phyloP scores from a whole-genome alignment of 1,140 invertebrate genomes.

The Geopemphigus sp. region DNA sequence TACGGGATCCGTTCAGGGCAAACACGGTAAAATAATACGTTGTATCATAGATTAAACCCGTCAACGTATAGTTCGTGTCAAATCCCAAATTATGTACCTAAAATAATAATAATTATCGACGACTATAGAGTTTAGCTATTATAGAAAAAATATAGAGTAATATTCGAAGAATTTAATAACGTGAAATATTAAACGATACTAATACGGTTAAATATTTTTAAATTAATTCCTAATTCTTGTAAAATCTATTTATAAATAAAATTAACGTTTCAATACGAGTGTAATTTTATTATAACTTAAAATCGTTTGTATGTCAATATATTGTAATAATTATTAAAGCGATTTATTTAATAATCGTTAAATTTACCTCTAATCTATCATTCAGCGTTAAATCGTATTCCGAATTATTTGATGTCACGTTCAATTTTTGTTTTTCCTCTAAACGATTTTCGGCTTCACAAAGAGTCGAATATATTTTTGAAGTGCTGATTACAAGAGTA shows the following conservation, averaged over 20 bases:
- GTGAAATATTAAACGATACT: no score
- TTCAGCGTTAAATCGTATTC: not conserved
- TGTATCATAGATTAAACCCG: slow-evolving; percentile 59
- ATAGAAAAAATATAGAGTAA: no score
- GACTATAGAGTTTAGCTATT: no score
- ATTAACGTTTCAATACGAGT: no score
- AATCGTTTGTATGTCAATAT: no score
- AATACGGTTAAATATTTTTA: no score
- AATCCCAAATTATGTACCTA: slow-evolving; percentile 59
- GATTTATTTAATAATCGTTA: not conserved
- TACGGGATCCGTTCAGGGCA: slow-evolving; percentile 56
- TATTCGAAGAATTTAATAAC: no score
- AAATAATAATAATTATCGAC: not conserved
- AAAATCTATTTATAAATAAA: no score
- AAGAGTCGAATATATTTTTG: slow-evolving; percentile 22
- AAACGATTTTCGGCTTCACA: slow-evolving; percentile 18
- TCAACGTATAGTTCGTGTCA: slow-evolving; percentile 60
- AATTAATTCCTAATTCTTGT: no score
- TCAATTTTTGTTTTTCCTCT: slow-evolving; percentile 24
- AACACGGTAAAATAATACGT: slow-evolving; percentile 58
- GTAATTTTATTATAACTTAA: no score
- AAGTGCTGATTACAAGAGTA: slow-evolving; percentile 25
- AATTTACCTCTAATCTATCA: slow-evolving; percentile 25
- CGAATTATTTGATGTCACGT: not conserved
- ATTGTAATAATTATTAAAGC: not conserved